A percentile compares a stretch with the other conserved stretches of the same genome.
These are phyloP conservation scores for Eupithecia centaureata DNA, from an alignment of 2,888 invertebrate species.

Conservation along the genomic window DNA sequence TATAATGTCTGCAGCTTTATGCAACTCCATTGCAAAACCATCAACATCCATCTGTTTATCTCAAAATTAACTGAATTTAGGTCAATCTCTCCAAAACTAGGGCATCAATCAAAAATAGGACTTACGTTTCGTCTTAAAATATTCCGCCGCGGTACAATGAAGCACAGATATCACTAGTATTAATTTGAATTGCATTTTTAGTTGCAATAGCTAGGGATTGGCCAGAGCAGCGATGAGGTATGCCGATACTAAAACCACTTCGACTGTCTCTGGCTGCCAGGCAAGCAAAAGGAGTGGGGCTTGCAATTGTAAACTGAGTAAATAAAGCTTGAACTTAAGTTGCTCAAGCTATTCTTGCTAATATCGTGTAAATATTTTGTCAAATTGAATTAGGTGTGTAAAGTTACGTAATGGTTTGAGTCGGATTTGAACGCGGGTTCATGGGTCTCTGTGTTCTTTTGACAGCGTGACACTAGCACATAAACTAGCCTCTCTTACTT, in stretches of 20 bases:
- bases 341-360: slow-evolving; percentile 64
- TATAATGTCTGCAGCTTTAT: slow-evolving; percentile 29
- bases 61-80: slow-evolving; percentile 32
- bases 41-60: slow-evolving; percentile 45
- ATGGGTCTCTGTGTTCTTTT: neutral
- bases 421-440: slow-evolving; percentile 2
- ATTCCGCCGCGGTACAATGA: slow-evolving; percentile 63
- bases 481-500: neutral
- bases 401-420: slow-evolving; percentile 26
- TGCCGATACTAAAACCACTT: slow-evolving; percentile 66
- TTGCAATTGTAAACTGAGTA: slow-evolving; percentile 77
- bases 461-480: neutral
- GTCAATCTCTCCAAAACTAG: slow-evolving; percentile 26
- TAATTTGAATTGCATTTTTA: slow-evolving; percentile 73
- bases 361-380: slow-evolving; percentile 44
- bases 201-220: slow-evolving; percentile 50
- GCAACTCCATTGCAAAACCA: slow-evolving; percentile 19
- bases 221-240: slow-evolving; percentile 70
- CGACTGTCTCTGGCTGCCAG: slow-evolving; percentile 55
- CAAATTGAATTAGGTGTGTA: slow-evolving; percentile 39
- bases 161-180: slow-evolving; percentile 73
- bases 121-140: slow-evolving; percentile 80
- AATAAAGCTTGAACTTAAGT: slow-evolving; percentile 74
- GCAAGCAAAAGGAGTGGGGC: slow-evolving; percentile 68
- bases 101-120: slow-evolving; percentile 44